Base-by-base conservation (phyloP, 2,888 invertebrate species). In the Meganola albula region DNA sequence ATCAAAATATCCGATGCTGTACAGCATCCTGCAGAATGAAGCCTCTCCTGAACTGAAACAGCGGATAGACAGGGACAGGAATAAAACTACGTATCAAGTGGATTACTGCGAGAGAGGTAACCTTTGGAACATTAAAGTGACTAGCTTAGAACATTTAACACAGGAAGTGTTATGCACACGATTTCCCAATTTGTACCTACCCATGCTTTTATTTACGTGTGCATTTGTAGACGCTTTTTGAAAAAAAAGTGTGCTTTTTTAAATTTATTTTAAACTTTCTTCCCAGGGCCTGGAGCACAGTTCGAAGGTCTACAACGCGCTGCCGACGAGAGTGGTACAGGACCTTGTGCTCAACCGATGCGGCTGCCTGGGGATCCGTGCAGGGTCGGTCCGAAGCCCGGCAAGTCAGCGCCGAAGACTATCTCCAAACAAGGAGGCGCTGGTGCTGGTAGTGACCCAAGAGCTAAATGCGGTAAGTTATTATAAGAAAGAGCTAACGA, bases 1-100 rank as follows among this genome's bases (percentile, higher is more conserved):
- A 68, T 86, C 88, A 21, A 90, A 90, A 52, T 89, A 89, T 59
- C 91, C 91, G 14, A 88, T 88, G 77, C 85, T 90, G 50, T 90
- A 90, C 64, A 89, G 89, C 63, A 87, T 89, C 29, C 58, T 90
- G 24, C 87, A 88, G 55, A 88, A 83, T 25, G 86, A 88, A 12
- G 88, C 90, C 0, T 87, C 88, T 0, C 82, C 88, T 1, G 89
- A 89, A 29, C 61, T 89, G 25, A 84, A 88, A 34, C 85, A 88
- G 37, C 74, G 89, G n/a, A 88, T 91, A 12, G 89, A 91, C 55
- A 69, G 82, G 4, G 90, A 91, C 52, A 70, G 91, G 14, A 75
- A 90, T 43, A 86, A 88, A 49, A 86, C 89, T 0, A 91, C 90
- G 0, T 91, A 91, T 62, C 88, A 88, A 61, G 83, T 87, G 1